Evolutionary conservation across 2,797 vertebrate genomes (phyloP).

Genomic region (Danio albolineatus): DNA sequence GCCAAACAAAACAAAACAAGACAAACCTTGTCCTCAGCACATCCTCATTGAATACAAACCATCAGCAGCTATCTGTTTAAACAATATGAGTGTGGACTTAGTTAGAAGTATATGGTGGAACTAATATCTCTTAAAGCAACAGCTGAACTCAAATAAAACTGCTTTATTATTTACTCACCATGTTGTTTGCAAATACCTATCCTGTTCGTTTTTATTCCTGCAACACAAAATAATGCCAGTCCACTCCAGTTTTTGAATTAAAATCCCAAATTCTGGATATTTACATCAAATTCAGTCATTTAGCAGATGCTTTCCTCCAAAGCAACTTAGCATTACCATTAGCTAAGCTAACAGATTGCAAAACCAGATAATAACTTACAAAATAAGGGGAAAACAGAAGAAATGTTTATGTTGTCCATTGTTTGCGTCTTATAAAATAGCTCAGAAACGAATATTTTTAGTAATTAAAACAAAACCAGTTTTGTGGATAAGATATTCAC

Average conservation of each 20-base stretch:
- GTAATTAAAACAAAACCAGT: too few species aligned
- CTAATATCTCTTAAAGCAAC: conserved; percentile 11
- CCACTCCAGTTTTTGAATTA: background rate
- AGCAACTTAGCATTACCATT: background rate
- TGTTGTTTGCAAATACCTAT: background rate
- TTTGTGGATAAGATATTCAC: too few species aligned
- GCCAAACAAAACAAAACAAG: conserved; percentile 18
- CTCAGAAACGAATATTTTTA: too few species aligned
- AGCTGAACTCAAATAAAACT: background rate
- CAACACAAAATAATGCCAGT: background rate
- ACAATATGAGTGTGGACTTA: background rate
- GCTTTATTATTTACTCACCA: background rate
- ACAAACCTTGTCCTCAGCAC: conserved; percentile 24
- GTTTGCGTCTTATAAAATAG: too few species aligned
- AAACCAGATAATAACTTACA: background rate
- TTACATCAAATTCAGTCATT: too few species aligned
- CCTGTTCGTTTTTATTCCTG: background rate
- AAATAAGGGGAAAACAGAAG: background rate
- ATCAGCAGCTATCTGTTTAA: conserved; percentile 13
- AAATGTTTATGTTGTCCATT: background rate
- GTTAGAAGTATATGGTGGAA: background rate
- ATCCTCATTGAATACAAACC: conserved; percentile 8
- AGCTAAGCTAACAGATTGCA: background rate
- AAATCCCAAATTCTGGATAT: background rate
- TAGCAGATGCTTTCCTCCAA: too few species aligned